Conservation (phyloP, 2,888 invertebrate genomes). For the Eutolmus rufibarbis region DNA sequence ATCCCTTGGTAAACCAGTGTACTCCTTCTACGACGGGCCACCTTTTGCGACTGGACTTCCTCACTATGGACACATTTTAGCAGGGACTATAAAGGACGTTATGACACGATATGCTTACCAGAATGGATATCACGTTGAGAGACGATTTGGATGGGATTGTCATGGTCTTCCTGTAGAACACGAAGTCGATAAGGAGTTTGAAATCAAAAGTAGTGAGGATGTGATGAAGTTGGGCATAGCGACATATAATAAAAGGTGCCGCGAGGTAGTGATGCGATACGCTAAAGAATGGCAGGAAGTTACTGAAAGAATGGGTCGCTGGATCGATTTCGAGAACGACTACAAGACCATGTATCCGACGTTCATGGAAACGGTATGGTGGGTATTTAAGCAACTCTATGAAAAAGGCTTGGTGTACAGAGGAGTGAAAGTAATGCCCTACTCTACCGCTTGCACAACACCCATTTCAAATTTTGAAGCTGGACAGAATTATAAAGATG, state of each 20-base stretch:
- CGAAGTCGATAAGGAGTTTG: conserved; percentile 84
- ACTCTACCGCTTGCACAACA: conserved; percentile 92
- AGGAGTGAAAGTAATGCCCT: conserved; percentile 97
- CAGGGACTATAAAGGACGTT: conserved; percentile 95
- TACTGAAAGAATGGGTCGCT: conserved; percentile 86
- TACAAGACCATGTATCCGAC: conserved; percentile 93
- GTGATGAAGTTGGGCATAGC: conserved; percentile 92
- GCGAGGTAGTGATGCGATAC: conserved; percentile 86
- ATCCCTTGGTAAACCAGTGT: conserved; percentile 79
- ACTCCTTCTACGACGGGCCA: conserved; percentile 95
- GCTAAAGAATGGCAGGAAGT: conserved; percentile 86
- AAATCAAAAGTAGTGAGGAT: conserved; percentile 92
- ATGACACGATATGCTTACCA: conserved; percentile 93
- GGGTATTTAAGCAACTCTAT: conserved; percentile 92
- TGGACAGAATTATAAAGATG: conserved; percentile 96
- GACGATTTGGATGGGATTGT: conserved; percentile 96
- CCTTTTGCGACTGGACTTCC: conserved; percentile 97
- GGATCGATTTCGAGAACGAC: conserved; percentile 97
- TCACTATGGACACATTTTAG: conserved; percentile 95
- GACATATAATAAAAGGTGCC: conserved; percentile 72
- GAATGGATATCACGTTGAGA: conserved; percentile 81
- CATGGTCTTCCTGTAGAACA: conserved; percentile 94
- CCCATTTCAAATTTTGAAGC: conserved; percentile 97
- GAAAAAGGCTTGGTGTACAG: conserved; percentile 92
- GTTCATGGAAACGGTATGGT: conserved; percentile 99